phyloP scores from a whole-genome alignment of 2,113 vertebrate genomes.

The Xenopus tropicalis region UCB_Xtro_10.0 CM004451.2:25984001-25984500 shows the following conservation, averaged over 20 bases:
- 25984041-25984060: too few species aligned
- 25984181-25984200: too few species aligned
- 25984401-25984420: constrained; percentile 67
- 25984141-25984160: too few species aligned
- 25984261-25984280: constrained; percentile 78
- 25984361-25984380: constrained; percentile 74
- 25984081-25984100: too few species aligned
- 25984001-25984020: too few species aligned
- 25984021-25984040: too few species aligned
- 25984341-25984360: constrained; percentile 69
- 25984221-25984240: too few species aligned
- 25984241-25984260: constrained; percentile 53
- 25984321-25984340: constrained; percentile 90
- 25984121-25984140: too few species aligned
- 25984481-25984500: constrained; percentile 47
- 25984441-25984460: constrained; percentile 88
- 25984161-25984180: too few species aligned
- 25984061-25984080: too few species aligned
- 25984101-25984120: too few species aligned
- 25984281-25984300: constrained; percentile 72
- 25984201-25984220: too few species aligned
- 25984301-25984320: constrained; percentile 80
- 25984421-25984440: constrained; percentile 57
- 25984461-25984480: constrained; percentile 78
- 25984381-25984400: constrained; percentile 74